Base-by-base conservation (phyloP, 2,888 invertebrate species). In the Bombylius discolor region DNA sequence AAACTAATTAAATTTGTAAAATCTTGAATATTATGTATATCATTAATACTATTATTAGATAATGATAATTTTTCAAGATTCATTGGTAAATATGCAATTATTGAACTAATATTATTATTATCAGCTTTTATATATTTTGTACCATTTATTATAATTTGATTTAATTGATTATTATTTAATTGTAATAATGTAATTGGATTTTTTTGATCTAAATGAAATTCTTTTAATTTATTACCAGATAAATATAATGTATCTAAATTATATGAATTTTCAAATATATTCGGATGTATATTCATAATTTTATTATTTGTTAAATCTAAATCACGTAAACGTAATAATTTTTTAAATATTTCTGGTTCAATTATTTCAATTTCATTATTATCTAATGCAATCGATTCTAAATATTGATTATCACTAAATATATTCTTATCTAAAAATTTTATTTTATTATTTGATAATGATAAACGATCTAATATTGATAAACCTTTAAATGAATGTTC, bases 401-500 rank as follows among this genome's bases (percentile, higher is more conserved):
- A 56, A 42, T 68, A 67, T 33, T 63, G 62, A 51, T 73, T 73
- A 46, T 72, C 71, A 55, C 64, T 56, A 51, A 73, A 71, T 1
- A 72, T 64, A 36, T 70, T 69, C 52, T 64, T 67, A 34, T 66
- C 65, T 47, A 73, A 61, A 4, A 62, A 61, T 4, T 54, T 61
- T 7, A 73, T 56, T 4, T 62, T 62, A 59, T 73, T 73, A 45
- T 64, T 62, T 1, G 68, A 67, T n/a, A 73, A 54, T n/a, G 65
- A 62, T 33, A 73, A 61, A 55, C 68, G 67, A n/a, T 71, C 70
- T 3, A 73, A 60, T 31, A 64, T 66, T 4, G 63, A 60, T 54
- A 72, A 54, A 0, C 72, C 71, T 12, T 68, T 67, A 58, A 73
- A 73, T 0, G 71, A 66, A 58, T 66, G 66, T 49, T 69, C 69